Percentiles rank a stretch among this genome's conserved stretches.
Evolutionary conservation across 2,888 invertebrate genomes (phyloP).

Genomic region (Machimus rusticus): DNA sequence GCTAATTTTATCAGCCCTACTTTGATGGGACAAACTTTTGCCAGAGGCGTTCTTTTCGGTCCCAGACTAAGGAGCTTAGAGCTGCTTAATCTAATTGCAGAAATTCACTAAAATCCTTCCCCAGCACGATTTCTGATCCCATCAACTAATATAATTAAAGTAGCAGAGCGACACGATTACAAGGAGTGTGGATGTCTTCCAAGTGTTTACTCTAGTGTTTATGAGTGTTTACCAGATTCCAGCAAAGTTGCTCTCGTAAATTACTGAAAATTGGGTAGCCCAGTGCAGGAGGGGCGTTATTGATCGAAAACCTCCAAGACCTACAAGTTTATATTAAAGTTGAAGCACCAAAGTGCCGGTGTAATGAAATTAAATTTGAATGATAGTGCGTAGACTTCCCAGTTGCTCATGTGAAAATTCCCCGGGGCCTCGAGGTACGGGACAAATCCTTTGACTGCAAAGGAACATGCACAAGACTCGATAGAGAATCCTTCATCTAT

Average conservation of each 20-base stretch:
- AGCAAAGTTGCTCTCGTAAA: neutral
- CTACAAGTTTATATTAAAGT: neutral
- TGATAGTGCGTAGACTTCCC: neutral
- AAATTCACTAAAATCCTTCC: constrained; percentile 24
- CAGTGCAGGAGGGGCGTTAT: neutral
- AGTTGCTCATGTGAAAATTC: neutral
- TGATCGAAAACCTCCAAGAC: neutral
- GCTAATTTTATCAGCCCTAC: constrained; percentile 20
- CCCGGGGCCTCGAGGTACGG: neutral
- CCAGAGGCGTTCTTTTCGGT: neutral
- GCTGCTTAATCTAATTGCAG: constrained; percentile 19
- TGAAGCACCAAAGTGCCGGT: neutral
- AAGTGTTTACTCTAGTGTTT: constrained; percentile 25
- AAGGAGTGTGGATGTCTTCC: constrained; percentile 24
- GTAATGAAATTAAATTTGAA: neutral
- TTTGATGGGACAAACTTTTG: neutral
- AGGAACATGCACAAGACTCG: neutral
- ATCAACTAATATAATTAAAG: constrained; percentile 30
- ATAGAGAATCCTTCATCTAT: neutral
- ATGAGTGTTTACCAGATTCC: constrained; percentile 11
- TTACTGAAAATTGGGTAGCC: constrained; percentile 6
- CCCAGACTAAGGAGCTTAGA: neutral
- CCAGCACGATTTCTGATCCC: constrained; percentile 10
- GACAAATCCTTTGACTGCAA: neutral
- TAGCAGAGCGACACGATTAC: constrained; percentile 23